phyloP scores from a whole-genome alignment of 2,888 invertebrate genomes.

The Aquatica leii region DNA sequence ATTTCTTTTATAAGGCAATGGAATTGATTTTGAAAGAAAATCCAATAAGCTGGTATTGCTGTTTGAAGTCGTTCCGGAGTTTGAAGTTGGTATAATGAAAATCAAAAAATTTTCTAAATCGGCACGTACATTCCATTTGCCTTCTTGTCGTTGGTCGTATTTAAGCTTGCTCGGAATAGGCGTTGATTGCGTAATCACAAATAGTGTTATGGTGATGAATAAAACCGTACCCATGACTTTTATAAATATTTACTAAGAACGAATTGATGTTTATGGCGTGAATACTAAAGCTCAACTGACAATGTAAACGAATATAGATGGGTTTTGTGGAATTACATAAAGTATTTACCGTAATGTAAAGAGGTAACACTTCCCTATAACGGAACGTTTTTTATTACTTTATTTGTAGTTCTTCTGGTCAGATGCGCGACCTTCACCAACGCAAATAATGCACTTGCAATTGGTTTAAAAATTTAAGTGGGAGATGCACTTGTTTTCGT shows the following conservation, averaged over 20 bases:
- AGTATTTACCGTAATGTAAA: slow-evolving; percentile 34
- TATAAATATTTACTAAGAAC: not conserved
- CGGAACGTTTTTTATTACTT: slow-evolving; percentile 29
- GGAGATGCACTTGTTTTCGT: no score
- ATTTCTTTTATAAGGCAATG: slow-evolving; percentile 41
- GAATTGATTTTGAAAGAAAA: slow-evolving; percentile 51
- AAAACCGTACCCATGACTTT: slow-evolving; percentile 20
- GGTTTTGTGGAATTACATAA: slow-evolving; percentile 26
- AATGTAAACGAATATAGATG: slow-evolving; percentile 17
- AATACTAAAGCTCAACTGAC: slow-evolving; percentile 27
- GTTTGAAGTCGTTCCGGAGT: not conserved
- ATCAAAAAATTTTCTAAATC: slow-evolving; percentile 79
- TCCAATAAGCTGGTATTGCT: slow-evolving; percentile 45
- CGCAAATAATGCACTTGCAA: no score
- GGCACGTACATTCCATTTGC: slow-evolving; percentile 75
- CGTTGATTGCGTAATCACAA: slow-evolving; percentile 15
- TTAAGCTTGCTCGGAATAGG: slow-evolving; percentile 27
- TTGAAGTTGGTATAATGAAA: slow-evolving; percentile 64
- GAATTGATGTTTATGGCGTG: slow-evolving; percentile 26
- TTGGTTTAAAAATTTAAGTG: no score
- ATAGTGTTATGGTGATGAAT: slow-evolving; percentile 2
- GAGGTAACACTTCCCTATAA: slow-evolving; percentile 37
- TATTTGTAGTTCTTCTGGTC: slow-evolving; percentile 14
- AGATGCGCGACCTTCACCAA: not conserved
- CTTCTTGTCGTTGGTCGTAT: slow-evolving; percentile 80